Base-by-base conservation (phyloP, 2,113 vertebrate species). In the Stercorarius parasiticus region DNA sequence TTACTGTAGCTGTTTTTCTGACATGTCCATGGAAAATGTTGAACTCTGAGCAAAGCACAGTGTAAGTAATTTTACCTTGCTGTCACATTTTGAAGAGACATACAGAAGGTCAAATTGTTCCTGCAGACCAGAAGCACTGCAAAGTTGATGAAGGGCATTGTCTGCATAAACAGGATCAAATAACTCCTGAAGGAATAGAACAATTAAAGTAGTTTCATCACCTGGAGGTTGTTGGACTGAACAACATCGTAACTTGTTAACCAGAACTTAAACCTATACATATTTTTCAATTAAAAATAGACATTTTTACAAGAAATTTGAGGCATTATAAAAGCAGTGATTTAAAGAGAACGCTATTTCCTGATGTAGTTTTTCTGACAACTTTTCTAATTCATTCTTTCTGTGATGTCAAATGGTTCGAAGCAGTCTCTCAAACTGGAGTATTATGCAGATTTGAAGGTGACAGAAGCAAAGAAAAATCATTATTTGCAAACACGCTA, bases 21-120 rank as follows among this genome's bases (percentile, higher is more conserved):
- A 66, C 21, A 22, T 13, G 27, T 58, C 36, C 45, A 10, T 40
- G 42, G 87, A 76, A 82, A 91, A 93, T n/a, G 21, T 26, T 70
- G 72, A 91, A 62, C 83, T 93, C 50, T 73, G 27, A 82, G 65
- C 29, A 95, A 71, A 91, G 53, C 22, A 52, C 21, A 65, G 16
- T 55, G 55, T 88, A 79, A 86, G 59, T 88, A 92, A 94, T 94
- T 93, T 64, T 93, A 72, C 52, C 77, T 93, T 55, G 34, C 61
- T 94, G 58, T 95, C 62, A 70, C n/a, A 80, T 84, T 91, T 81
- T 91, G 81, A 84, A 94, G 93, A 82, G 66, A 15, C 43, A 23
- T 72, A 32, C 34, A 69, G 80, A 87, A 92, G 81, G 83, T 91
- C 72, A 82, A 36, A 86, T 25, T 49, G 34, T 91, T 94, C 49